phyloP scores from a whole-genome alignment of 2,113 vertebrate species.

The human (Homo sapiens) region GRCh38 chr12:108436001-108436500 shows the following conservation, averaged over 20 bases:
- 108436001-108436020: too few relatives aligned
- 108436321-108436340: neutral
- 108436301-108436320: neutral
- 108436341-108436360: neutral
- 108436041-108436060: too few relatives aligned
- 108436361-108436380: neutral
- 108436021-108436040: too few relatives aligned
- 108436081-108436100: too few relatives aligned
- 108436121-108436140: too few relatives aligned
- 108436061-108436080: too few relatives aligned
- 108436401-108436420: neutral
- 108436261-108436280: neutral
- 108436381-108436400: too few relatives aligned
- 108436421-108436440: neutral
- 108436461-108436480: neutral
- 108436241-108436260: neutral
- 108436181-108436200: neutral
- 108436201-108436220: neutral
- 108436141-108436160: too few relatives aligned
- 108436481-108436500: rapidly evolving
- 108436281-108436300: neutral
- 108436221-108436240: too few relatives aligned
- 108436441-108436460: rapidly evolving
- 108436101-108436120: too few relatives aligned
- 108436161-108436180: too few relatives aligned